phyloP scores from a whole-genome alignment of 2,797 vertebrate genomes.

The Eulemur coronatus region DNA sequence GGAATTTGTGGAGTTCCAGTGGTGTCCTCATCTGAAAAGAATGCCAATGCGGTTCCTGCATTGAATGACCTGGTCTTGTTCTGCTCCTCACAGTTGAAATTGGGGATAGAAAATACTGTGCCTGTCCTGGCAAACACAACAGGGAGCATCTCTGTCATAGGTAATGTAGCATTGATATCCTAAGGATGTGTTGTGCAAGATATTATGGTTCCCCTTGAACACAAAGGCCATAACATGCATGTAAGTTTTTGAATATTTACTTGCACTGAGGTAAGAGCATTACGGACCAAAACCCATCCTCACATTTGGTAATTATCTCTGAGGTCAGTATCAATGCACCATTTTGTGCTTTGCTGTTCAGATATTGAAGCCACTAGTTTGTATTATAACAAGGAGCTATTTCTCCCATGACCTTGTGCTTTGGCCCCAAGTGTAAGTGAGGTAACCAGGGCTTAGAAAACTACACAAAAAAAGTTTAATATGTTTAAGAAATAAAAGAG shows the following conservation, averaged over 20 bases:
- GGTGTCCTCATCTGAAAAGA: background rate
- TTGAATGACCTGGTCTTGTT: background rate
- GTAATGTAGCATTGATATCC: background rate
- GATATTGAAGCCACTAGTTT: background rate
- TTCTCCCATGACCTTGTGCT: background rate
- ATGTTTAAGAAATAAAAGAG: constrained; percentile 10
- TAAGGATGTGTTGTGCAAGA: background rate
- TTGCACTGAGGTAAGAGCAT: background rate
- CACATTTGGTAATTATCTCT: background rate
- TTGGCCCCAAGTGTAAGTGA: background rate
- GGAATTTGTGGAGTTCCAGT: background rate
- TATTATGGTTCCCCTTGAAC: background rate
- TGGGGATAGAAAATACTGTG: background rate
- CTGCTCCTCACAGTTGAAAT: background rate
- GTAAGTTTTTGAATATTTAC: background rate
- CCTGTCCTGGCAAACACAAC: background rate
- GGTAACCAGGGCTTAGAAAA: background rate
- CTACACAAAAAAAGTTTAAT: background rate
- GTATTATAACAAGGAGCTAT: background rate
- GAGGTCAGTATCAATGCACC: background rate
- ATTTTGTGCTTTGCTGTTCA: background rate
- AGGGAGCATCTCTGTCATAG: background rate
- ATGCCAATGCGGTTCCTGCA: background rate
- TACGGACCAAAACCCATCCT: background rate
- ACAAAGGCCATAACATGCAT: background rate